phyloP scores from a whole-genome alignment of 2,888 invertebrate genomes.

The Agriopis marginaria region DNA sequence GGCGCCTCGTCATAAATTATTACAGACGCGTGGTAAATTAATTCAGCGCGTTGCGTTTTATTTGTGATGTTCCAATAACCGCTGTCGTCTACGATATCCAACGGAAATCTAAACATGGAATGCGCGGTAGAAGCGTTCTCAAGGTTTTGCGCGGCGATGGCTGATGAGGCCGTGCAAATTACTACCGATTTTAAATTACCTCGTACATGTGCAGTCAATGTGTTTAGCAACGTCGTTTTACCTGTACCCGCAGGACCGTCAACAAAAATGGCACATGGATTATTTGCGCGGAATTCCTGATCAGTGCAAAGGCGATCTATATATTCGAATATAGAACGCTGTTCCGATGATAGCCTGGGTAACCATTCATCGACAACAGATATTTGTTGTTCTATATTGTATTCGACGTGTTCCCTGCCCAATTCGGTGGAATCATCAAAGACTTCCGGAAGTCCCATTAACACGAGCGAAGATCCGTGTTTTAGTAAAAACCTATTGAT shows the following conservation, averaged over 20 bases:
- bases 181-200: neutral
- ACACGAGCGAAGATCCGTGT: neutral
- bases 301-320: neutral
- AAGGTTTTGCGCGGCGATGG: neutral
- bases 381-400: neutral
- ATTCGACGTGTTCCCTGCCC: neutral
- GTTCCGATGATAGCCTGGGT: neutral
- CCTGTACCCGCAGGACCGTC: neutral
- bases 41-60: neutral
- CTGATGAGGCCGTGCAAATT: neutral
- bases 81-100: neutral
- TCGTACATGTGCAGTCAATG: neutral
- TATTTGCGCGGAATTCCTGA: neutral
- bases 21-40: neutral
- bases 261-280: neutral
- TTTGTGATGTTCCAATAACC: neutral
- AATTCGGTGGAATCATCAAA: too few species aligned
- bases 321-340: neutral
- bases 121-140: neutral
- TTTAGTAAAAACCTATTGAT: neutral
- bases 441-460: neutral
- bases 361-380: neutral
- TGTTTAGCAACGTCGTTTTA: neutral
- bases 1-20: constrained; percentile 5
- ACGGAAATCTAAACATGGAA: neutral